These are phyloP conservation scores for Sebastes trivittatus DNA, from an alignment of 2,797 vertebrate species.

Conservation along the genomic window DNA sequence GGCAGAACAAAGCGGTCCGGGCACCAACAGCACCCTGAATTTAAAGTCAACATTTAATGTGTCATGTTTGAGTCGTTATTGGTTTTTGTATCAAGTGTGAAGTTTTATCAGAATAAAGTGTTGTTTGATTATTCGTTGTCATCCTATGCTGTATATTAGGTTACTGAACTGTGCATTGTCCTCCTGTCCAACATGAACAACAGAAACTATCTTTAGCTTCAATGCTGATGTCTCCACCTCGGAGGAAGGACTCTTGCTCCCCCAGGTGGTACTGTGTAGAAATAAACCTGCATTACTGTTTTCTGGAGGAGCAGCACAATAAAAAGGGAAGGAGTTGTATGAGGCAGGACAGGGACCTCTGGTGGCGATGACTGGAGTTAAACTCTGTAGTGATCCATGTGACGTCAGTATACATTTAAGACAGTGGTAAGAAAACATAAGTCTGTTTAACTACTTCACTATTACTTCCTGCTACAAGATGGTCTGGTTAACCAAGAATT, in stretches of 20 bases:
- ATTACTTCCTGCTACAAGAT: background rate
- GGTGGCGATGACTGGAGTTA: background rate
- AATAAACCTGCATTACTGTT: background rate
- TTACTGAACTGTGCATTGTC: background rate
- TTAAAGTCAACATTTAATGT: conserved; percentile 14
- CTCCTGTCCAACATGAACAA: background rate
- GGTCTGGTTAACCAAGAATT: no score
- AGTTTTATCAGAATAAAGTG: conserved; percentile 65
- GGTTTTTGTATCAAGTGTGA: conserved; percentile 48
- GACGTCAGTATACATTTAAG: background rate
- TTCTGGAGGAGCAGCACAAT: background rate
- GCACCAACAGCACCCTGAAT: conserved; percentile 20
- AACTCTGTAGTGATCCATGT: background rate
- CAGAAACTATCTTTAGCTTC: background rate
- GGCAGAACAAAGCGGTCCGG: background rate
- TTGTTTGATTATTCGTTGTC: conserved; percentile 30
- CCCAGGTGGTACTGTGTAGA: conserved; percentile 29
- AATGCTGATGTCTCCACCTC: background rate
- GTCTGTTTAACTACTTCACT: background rate
- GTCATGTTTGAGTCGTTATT: conserved; percentile 27
- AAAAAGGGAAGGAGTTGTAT: background rate
- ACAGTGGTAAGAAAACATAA: background rate
- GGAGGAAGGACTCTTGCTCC: conserved; percentile 46
- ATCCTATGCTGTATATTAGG: background rate
- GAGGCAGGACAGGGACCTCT: conserved; percentile 30